Evolutionary conservation across 2,113 vertebrate species (phyloP), one percentile per base, ranked within the genome.

Genomic region (Oncorhynchus nerka): DNA sequence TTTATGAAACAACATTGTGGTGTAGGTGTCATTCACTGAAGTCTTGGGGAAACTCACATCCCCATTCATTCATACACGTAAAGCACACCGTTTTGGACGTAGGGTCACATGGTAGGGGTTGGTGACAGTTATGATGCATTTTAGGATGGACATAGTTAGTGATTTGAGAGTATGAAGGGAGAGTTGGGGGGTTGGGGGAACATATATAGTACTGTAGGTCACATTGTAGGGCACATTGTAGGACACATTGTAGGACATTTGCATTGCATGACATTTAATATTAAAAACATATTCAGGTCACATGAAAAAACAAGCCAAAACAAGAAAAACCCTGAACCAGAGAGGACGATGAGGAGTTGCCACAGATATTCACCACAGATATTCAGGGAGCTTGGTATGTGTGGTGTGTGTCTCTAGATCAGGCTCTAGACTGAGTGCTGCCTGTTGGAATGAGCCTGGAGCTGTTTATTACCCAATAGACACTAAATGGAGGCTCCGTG

Each of bases 91-190:
- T 64, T 16, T n/a, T 22, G 61, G 22, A 64, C 5, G 24, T 64
- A 64, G 20, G 61, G 20, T 45, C 39, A 45, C 39, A 9, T 4
- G 20, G 12, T 12, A 1, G 15, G 15, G 16, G 66, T 24, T 68
- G 24, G 32, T 64, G 39, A 45, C 13, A 20, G 22, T 74, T 22
- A 9, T 9, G 73, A 48, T 48, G 22, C 76, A 16, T 79, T 79
- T 90, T 75, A 84, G 67, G 73, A 61, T 66, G 49, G 51, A 81
- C 81, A 81, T 24, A 76, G 89, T 92, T 92, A 90, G 91, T 91
- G 83, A 79, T 79, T 84, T 89, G 87, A 90, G 80, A 85, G 78
- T 24, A 83, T 84, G 80, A n/a, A 83, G 71, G 77, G 8, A 11
- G 8, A 45, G 39, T 11, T 45, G 12, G 79, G 8, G 70, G 68